A percentile compares a stretch with the other conserved stretches of the same genome.
These are phyloP conservation scores for Volucella inflata DNA, from an alignment of 2,888 invertebrate genomes.

Conservation along the genomic window DNA sequence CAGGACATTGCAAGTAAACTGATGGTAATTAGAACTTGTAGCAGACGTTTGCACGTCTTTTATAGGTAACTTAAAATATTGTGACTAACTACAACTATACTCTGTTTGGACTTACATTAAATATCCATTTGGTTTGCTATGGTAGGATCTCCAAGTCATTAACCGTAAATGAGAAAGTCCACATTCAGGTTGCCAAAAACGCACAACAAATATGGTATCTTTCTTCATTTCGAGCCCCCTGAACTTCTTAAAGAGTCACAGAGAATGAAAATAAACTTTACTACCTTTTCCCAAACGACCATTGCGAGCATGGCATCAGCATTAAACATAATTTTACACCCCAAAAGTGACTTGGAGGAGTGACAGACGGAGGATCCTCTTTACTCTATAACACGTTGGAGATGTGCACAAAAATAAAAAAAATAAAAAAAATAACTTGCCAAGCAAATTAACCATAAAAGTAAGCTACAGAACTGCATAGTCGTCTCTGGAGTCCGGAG, in stretches of 20 bases:
- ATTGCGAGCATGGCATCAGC: conserved; percentile 12
- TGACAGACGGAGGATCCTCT: conserved; percentile 10
- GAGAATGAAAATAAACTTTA: not conserved
- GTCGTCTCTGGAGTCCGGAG: conserved; percentile 36
- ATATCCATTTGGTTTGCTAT: too few relatives aligned
- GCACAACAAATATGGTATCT: not conserved
- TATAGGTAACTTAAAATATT: too few relatives aligned
- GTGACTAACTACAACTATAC: too few relatives aligned
- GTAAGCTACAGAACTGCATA: conserved; percentile 49
- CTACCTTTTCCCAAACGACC: not conserved
- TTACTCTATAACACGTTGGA: not conserved
- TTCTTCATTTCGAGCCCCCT: not conserved
- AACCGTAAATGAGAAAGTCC: conserved; percentile 5
- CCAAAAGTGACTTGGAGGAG: conserved; percentile 39
- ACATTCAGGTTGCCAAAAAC: not conserved
- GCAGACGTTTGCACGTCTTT: too few relatives aligned
- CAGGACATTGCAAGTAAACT: too few relatives aligned
- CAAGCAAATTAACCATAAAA: conserved; percentile 66
- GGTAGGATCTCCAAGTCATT: conserved; percentile 15
- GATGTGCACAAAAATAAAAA: not conserved
- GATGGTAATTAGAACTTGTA: too few relatives aligned
- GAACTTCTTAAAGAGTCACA: conserved; percentile 7
- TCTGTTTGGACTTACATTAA: too few relatives aligned
- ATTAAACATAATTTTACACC: conserved; percentile 22
- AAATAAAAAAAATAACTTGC: conserved; percentile 51